Base-by-base conservation (phyloP, 2,888 invertebrate species). In the Baccha elongata region DNA sequence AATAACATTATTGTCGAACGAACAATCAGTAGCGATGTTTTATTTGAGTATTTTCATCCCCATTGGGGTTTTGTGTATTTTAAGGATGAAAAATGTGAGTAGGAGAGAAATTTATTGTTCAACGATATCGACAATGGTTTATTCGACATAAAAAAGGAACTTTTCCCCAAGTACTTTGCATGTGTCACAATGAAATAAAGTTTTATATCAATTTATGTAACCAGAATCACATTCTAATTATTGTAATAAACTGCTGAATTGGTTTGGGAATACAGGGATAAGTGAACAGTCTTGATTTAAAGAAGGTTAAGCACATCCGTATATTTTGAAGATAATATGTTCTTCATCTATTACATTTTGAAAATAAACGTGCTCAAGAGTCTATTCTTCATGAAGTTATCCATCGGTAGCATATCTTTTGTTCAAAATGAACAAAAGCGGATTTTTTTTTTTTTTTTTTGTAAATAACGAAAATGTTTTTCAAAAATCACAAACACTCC, bases 131-230 rank as follows among this genome's bases (percentile, higher is more conserved):
- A 32, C 52, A 15, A 48, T 46, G 29, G 62, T 65, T 52, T 58
- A 2, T 8, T 40, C 4, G 60, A 42, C 17, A 60, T 29, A 15
- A 42, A 40, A 40, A 13, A 13, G 3, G 21, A 44, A 69, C 17
- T 44, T 65, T 42, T 35, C 48, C 42, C 32, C 48, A 64, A 32
- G 69, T 21, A 52, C 55, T 32, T 15, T 21, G 23, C 46, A 29
- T 53, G 52, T 62, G 67, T 67, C 67, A 62, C 53, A 23, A 46
- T 74, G 21, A 62, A 68, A 67, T 62, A 35, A 73, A 79, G 67
- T 73, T 68, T 68, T 68, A 60, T 75, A 58, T 60, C 23, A 65
- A 58, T 55, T 75, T 60, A 21, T 79, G 68, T 37, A 62, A 68
- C 52, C 21, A 60, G 17, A 15, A 52, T 35, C n/a, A 37, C 46